A percentile compares a stretch with the other conserved stretches of the same genome.
Conservation (phyloP, 2,888 invertebrate genomes). For the Entomobrya proxima region DNA sequence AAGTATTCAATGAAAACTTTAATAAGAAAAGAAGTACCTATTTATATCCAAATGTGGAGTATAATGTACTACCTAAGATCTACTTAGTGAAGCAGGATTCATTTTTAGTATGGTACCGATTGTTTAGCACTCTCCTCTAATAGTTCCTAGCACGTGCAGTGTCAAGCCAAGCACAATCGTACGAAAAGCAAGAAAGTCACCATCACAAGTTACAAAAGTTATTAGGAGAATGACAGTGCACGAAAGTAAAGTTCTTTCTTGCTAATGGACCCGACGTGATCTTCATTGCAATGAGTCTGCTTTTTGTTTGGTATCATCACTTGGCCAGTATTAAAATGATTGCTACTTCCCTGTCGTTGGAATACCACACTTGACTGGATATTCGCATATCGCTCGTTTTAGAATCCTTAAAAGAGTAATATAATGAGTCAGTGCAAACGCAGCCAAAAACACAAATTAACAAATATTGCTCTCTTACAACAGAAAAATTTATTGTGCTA, state of each 20-base stretch:
- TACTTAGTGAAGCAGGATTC: not conserved
- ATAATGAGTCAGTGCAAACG: not conserved
- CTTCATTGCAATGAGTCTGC: slow-evolving; percentile 33
- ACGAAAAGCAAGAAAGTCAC: not conserved
- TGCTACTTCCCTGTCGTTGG: slow-evolving; percentile 23
- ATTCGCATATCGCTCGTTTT: not conserved
- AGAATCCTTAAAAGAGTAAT: not conserved
- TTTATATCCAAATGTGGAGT: not conserved
- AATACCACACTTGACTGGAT: not conserved
- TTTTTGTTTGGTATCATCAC: slow-evolving; percentile 14
- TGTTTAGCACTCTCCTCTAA: not conserved
- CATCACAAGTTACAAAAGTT: not conserved
- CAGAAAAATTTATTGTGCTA: not conserved
- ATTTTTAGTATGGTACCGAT: not conserved
- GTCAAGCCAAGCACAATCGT: not conserved
- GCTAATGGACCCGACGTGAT: slow-evolving; percentile 54
- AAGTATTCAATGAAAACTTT: slow-evolving; percentile 1
- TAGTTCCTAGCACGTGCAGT: not conserved
- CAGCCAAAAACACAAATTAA: slow-evolving; percentile 17
- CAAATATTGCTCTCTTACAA: not conserved
- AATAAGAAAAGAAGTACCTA: not conserved
- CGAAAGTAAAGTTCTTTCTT: slow-evolving; percentile 46
- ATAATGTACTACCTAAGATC: not conserved
- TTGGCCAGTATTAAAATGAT: not conserved
- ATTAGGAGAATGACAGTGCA: slow-evolving; percentile 41